phyloP scores from a whole-genome alignment of 2,888 invertebrate species.

The Belgica antarctica region DNA sequence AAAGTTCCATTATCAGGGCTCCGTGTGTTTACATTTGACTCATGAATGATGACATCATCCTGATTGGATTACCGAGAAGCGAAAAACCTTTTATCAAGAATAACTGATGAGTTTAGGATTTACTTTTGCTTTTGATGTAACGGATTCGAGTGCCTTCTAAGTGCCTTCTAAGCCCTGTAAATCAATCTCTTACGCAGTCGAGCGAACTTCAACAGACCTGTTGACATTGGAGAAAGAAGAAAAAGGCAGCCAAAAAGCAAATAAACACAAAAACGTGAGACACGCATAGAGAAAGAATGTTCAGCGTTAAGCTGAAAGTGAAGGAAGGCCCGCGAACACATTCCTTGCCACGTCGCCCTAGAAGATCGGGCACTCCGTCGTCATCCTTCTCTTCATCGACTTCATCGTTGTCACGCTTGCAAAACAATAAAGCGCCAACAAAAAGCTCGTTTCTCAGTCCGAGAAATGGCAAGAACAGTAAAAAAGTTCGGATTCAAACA shows the following conservation, averaged over 20 bases:
- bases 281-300: constrained; percentile 53
- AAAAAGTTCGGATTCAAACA: constrained; percentile 54
- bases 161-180: neutral
- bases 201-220: neutral
- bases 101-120: constrained; percentile 1
- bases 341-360: constrained; percentile 49
- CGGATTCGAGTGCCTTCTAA: neutral
- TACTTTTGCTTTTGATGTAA: constrained; percentile 1
- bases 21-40: constrained; percentile 1
- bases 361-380: constrained; percentile 3
- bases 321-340: constrained; percentile 51
- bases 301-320: constrained; percentile 56
- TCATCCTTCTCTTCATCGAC: constrained; percentile 34
- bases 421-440: neutral
- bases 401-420: constrained; percentile 33
- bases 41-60: neutral
- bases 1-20: neutral
- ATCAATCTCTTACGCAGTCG: neutral
- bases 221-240: constrained; percentile 32
- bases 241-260: constrained; percentile 35
- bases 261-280: constrained; percentile 23
- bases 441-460: constrained; percentile 46
- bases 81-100: neutral
- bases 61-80: neutral
- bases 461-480: constrained; percentile 52